Base-by-base conservation (phyloP, 37 sponge, comb jelly and placozoan species). In the Aplysina aerophoba region DNA sequence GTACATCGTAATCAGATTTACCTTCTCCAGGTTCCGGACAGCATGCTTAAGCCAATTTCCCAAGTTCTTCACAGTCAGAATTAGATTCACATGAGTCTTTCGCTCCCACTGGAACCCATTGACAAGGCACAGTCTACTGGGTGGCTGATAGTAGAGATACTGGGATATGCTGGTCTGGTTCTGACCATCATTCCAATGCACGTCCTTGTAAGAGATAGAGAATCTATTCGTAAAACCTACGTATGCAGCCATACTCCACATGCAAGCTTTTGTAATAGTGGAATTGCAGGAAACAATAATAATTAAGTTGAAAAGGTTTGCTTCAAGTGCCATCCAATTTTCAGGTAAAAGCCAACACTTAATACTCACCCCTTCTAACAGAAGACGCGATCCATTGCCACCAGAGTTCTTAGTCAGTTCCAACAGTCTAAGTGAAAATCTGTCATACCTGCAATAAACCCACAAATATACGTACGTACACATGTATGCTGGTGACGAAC, bases 1-100 rank as follows among this genome's bases (percentile, higher is more conserved):
- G 8, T 44, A 8, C 50, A 44, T 8, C 3, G n/a, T 8, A 44
- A 44, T 44, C 50, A 11, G 38, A 71, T 88, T 87, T 57, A 91
- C 91, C 36, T 91, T 64, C 33, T 88, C 92, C 86, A 92, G 39
- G 79, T 92, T 92, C 15, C 88, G 65, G 16, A 92, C 83, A 55
- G 88, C 81, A 81, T 92, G 89, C 24, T 40, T 44, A 22, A 92
- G 53, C 92, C 92, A 92, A 25, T 0, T 15, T 24, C 89, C 82
- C 39, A 86, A 75, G 81, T 85, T 88, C 79, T 92, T 92, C 15
- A 92, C 92, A 85, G 81, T 16, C 2, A 62, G n/a, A 27, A 91
- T 58, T 6, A 91, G 38, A 58, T 87, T 34, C 22, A 91, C 91
- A 34, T 91, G 73, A 0, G 77, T 81, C 36, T 84, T 81, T 35